Percentiles rank a stretch among this genome's conserved stretches.
These are phyloP conservation scores for Rhingia campestris DNA, from an alignment of 2,888 invertebrate species.

Conservation along the genomic window DNA sequence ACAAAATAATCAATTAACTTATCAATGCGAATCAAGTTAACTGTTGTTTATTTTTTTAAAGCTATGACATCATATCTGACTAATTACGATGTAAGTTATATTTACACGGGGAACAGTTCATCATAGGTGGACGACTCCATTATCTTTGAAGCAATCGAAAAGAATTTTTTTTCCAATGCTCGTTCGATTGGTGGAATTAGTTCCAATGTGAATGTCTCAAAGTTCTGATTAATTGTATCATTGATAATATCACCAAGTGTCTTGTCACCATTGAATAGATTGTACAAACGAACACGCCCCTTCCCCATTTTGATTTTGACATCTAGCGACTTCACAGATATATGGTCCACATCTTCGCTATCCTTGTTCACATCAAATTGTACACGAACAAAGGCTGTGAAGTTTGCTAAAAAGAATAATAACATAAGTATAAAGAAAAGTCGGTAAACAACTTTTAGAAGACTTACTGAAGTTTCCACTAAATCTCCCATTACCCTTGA, in stretches of 20 bases:
- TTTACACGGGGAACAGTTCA: constrained; percentile 83
- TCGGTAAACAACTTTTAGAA: neutral
- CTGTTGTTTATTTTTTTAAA: constrained; percentile 20
- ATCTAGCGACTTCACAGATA: constrained; percentile 86
- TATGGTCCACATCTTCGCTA: constrained; percentile 84
- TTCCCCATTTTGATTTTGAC: constrained; percentile 88
- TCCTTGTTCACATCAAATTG: constrained; percentile 85
- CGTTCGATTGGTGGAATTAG: constrained; percentile 88
- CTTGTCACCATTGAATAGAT: constrained; percentile 89
- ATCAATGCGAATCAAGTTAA: constrained; percentile 14
- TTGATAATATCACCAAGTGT: constrained; percentile 89
- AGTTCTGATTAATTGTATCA: constrained; percentile 85
- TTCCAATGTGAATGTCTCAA: constrained; percentile 88
- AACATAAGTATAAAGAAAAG: neutral
- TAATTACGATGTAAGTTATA: neutral
- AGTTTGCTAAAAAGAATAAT: constrained; percentile 84
- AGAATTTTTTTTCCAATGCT: constrained; percentile 85
- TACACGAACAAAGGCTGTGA: constrained; percentile 86
- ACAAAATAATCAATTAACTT: constrained; percentile 26
- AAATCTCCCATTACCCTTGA: constrained; percentile 88
- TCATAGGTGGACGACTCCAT: constrained; percentile 85
- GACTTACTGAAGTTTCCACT: constrained; percentile 88
- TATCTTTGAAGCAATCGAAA: constrained; percentile 85
- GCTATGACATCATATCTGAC: constrained; percentile 43
- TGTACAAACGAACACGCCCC: constrained; percentile 87